Conservation (phyloP, 2,797 vertebrate genomes). For the Tiaroga cobitis region DNA sequence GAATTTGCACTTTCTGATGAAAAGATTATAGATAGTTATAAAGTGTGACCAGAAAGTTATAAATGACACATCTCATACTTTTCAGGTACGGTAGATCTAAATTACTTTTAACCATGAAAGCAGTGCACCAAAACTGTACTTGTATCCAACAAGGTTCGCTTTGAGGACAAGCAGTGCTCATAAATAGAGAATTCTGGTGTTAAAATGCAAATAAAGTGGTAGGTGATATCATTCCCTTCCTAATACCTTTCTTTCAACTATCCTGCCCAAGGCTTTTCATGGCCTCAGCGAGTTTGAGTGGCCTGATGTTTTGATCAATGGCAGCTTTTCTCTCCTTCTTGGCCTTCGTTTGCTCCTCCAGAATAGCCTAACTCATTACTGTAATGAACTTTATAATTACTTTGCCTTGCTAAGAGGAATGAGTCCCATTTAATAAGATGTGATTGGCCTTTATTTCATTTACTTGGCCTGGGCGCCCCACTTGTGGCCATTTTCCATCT, state of each 20-base stretch:
- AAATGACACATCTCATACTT: not conserved
- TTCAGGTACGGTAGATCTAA: not conserved
- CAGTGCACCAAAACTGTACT: not conserved
- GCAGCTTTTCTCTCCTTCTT: slow-evolving; percentile 69
- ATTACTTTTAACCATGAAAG: not conserved
- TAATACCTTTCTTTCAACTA: slow-evolving; percentile 31
- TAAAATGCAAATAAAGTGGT: slow-evolving; percentile 38
- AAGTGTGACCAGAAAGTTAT: not conserved
- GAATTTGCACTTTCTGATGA: not conserved
- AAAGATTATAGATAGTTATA: not conserved
- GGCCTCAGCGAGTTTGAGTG: slow-evolving; percentile 49
- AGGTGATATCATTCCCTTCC: slow-evolving; percentile 40
- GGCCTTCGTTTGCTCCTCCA: slow-evolving; percentile 76
- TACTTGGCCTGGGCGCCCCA: slow-evolving; percentile 81
- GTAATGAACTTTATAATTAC: slow-evolving; percentile 89
- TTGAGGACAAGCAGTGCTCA: not conserved
- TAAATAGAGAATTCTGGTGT: not conserved
- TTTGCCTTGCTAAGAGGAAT: slow-evolving; percentile 81
- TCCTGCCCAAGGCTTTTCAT: slow-evolving; percentile 43
- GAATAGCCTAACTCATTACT: slow-evolving; percentile 83
- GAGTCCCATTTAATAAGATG: slow-evolving; percentile 81
- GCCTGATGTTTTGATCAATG: slow-evolving; percentile 79
- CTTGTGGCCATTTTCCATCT: slow-evolving; percentile 83
- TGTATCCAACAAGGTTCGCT: not conserved
- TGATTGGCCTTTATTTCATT: slow-evolving; percentile 85